Evolutionary conservation across 1,140 invertebrate species (phyloP).

Genomic region (Cheumatopsyche charites): DNA sequence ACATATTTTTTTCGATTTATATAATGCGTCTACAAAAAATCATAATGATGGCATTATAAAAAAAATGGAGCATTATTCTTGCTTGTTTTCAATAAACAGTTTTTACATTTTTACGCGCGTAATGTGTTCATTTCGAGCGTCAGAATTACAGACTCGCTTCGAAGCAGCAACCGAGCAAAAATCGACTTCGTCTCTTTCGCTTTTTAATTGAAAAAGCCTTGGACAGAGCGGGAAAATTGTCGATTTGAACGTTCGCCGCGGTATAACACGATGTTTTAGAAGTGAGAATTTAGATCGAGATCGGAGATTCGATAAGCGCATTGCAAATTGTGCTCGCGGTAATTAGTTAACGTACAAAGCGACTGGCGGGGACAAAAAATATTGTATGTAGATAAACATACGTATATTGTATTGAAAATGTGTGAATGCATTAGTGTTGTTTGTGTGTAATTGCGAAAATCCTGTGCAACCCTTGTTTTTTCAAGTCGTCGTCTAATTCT

Average conservation of each 20-base stretch:
- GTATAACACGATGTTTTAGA: conserved; percentile 22
- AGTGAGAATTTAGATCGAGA: conserved; percentile 37
- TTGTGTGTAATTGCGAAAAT: conserved; percentile 16
- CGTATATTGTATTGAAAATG: not conserved
- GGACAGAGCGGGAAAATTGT: conserved; percentile 39
- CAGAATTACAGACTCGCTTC: not conserved
- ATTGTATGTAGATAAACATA: not conserved
- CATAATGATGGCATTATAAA: not conserved
- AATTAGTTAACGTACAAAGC: conserved; percentile 36
- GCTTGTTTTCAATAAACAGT: conserved; percentile 15
- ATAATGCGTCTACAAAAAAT: not conserved
- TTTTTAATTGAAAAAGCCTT: conserved; percentile 1
- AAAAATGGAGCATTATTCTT: not conserved
- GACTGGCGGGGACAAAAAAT: conserved; percentile 10
- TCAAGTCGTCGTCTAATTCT: too few species aligned
- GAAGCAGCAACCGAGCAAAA: not conserved
- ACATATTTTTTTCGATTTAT: not conserved
- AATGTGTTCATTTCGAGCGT: conserved; percentile 13
- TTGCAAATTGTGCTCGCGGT: conserved; percentile 34
- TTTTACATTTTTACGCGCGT: conserved; percentile 13
- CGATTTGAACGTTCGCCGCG: conserved; percentile 10
- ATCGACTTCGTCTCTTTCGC: not conserved
- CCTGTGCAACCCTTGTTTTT: not conserved
- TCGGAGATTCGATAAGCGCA: conserved; percentile 34
- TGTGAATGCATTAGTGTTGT: not conserved